Base-by-base conservation (phyloP, 2,113 vertebrate genomes). In the Dipodomys stephensi region DNA sequence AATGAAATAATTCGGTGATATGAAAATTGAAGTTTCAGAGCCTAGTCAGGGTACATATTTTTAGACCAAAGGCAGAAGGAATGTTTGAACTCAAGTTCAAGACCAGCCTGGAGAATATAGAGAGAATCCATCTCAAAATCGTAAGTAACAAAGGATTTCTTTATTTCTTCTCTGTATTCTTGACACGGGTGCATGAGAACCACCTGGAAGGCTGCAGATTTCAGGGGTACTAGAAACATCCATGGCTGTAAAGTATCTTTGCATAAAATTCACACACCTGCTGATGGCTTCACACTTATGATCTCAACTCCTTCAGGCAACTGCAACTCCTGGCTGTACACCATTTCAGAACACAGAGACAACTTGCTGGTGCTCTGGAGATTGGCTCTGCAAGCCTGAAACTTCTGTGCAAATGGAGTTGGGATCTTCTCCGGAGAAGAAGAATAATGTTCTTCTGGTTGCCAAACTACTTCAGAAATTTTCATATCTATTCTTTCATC, bases 291-390 rank as follows among this genome's bases (percentile, higher is more conserved):
- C 85, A 99, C 98, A 44, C 98, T 99, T 95, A 99, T 98, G 96
- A 99, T 98, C 93, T 99, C 99, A 83, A 99, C 99, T 73, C 99
- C 99, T 88, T 98, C 98, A 73, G 99, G 99, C 88, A 99, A 98
- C 95, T 91, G 83, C 96, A 99, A 2, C 89, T 99, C 98, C 97
- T 99, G 98, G 97, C 99, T 99, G 96, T 99, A 99, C 0, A 99
- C 98, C 94, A 98, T 98, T 94, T 98, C 98, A 82, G 98, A 99
- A 94, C 97, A 98, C 85, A 99, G 98, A 88, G 97, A 98, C 90
- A 99, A 98, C 80, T 98, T 99, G 97, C 99, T 99, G 76, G 99
- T 99, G 92, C 99, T 99, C 97, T 99, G 99, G 88, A 99, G 98
- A 95, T 99, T 99, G 93, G 98, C 99, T 95, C 97, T 99, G 97